Base-by-base conservation (phyloP, 2,113 vertebrate genomes). In the Thymallus thymallus region DNA sequence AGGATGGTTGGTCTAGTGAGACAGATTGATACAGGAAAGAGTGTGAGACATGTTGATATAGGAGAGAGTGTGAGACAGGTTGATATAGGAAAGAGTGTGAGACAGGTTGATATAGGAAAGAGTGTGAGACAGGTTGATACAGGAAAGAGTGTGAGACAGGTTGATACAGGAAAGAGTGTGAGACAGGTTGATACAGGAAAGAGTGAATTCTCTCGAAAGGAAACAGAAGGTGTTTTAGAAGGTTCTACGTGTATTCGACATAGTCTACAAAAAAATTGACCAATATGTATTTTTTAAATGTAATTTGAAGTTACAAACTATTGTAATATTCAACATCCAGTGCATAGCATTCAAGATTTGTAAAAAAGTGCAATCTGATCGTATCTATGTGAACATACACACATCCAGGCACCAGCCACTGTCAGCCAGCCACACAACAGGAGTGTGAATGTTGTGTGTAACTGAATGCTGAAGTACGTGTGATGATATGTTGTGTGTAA, bases 281-380 rank as follows among this genome's bases (percentile, higher is more conserved):
- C 87, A 85, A 86, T 87, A 89, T 89, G 10, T 41, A 41, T 41
- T 41, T 90, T 88, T 85, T 86, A 78, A 80, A 72, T 72, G 32
- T 76, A 81, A 82, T 69, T 83, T 85, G 84, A 84, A 77, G 75
- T 86, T 81, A 78, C 10, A 70, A 51, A 76, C 24, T 41, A 23
- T 20, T 51, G 48, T 51, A 51, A 51, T 51, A 51, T 76, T 29
- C 56, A 55, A 80, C 18, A 60, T 80, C 65, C 68, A 64, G 12
- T 81, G 69, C 78, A 80, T 71, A 88, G 84, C 83, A 77, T 79
- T 77, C 63, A 83, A 69, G 74, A 45, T 60, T 51, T 76, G 64
- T 66, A 81, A 55, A 77, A n/a, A 67, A 77, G 83, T 84, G 82
- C 84, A 90, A 88, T 87, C 84, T 75, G 69, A 79, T 78, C n/a